These are phyloP conservation scores for Psilopogon haemacephalus DNA, from an alignment of 2,113 vertebrate species.

Conservation along the genomic window DNA sequence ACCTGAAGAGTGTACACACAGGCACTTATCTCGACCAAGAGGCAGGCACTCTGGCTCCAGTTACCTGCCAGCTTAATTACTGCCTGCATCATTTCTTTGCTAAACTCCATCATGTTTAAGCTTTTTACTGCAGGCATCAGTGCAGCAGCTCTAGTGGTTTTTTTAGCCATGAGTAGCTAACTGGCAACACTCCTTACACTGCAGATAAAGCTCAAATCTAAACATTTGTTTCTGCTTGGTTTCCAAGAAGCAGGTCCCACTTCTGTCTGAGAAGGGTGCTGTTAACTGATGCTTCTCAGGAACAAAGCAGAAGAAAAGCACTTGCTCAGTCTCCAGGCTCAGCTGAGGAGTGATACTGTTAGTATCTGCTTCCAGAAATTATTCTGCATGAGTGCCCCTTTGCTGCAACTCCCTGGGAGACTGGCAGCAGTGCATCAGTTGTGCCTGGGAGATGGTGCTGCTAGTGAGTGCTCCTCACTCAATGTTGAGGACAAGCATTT, in stretches of 20 bases:
- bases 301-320: background rate
- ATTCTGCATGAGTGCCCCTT: background rate
- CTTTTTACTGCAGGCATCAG: background rate
- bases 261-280: background rate
- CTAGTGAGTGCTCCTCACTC: rapidly evolving
- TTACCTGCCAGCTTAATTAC: background rate
- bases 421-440: background rate
- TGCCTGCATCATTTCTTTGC: background rate
- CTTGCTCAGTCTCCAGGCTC: background rate
- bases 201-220: background rate
- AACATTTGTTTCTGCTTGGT: background rate
- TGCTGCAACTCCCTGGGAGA: background rate
- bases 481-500: rapidly evolving
- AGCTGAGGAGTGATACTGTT: background rate
- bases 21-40: background rate
- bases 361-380: background rate
- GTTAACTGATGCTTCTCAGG: background rate
- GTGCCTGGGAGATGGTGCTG: rapidly evolving
- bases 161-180: background rate
- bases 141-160: background rate
- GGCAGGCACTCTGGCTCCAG: background rate
- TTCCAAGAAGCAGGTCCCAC: background rate
- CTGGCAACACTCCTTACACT: background rate
- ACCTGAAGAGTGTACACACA: background rate
- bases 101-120: background rate